phyloP scores from a whole-genome alignment of 2,888 invertebrate species.

The Andricus curvator region DNA sequence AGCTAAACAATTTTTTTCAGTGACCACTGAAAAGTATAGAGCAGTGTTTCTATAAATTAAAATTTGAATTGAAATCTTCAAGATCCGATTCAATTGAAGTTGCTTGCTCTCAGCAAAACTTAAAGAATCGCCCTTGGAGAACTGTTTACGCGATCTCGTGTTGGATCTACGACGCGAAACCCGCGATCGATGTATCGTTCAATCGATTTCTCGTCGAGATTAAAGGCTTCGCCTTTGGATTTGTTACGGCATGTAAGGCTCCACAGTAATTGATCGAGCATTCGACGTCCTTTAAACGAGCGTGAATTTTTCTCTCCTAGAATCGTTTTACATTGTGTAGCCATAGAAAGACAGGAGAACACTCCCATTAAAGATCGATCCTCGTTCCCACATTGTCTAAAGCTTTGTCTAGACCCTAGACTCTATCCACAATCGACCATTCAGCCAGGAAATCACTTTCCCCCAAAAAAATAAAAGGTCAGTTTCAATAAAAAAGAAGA shows the following conservation, averaged over 20 bases:
- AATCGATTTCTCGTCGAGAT: slow-evolving; percentile 26
- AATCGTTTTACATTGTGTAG: slow-evolving; percentile 26
- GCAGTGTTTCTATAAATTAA: not conserved
- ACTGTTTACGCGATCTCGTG: slow-evolving; percentile 23
- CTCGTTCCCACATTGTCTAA: not conserved
- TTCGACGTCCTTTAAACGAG: slow-evolving; percentile 23
- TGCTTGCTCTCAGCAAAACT: not conserved
- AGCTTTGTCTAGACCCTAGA: not conserved
- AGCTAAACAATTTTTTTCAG: too few species aligned
- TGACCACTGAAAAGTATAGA: not conserved
- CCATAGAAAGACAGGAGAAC: slow-evolving; percentile 16
- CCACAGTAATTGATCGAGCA: slow-evolving; percentile 10
- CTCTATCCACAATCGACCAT: not conserved
- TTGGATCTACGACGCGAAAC: slow-evolving; percentile 2
- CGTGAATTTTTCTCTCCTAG: not conserved
- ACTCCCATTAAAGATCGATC: slow-evolving; percentile 13
- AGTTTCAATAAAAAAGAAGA: not conserved
- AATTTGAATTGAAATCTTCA: not conserved
- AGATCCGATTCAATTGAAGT: not conserved
- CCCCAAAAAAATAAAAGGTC: not conserved
- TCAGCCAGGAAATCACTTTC: not conserved
- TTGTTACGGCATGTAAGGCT: slow-evolving; percentile 16
- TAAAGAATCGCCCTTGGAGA: not conserved
- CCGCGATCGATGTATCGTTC: slow-evolving; percentile 10
- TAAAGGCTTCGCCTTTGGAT: slow-evolving; percentile 3